Percentiles rank a stretch among this genome's conserved stretches.
Evolutionary conservation across 1,140 invertebrate species (phyloP).

Genomic region (Panulirus ornatus): DNA sequence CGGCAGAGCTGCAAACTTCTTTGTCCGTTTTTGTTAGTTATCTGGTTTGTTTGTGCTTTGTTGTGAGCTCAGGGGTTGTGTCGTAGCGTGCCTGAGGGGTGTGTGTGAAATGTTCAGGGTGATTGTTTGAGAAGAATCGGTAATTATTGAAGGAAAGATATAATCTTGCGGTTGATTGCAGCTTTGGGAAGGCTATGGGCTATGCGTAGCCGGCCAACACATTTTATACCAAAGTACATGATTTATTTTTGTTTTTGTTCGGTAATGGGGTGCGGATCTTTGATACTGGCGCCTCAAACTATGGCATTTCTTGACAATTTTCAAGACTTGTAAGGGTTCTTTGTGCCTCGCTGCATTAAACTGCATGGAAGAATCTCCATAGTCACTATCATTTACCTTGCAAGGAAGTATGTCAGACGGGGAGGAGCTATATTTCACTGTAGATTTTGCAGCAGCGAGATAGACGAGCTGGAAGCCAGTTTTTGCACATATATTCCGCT

Average conservation of each 20-base stretch:
- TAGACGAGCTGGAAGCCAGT: conserved; percentile 32
- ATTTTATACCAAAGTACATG: conserved; percentile 61
- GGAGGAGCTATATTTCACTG: background rate
- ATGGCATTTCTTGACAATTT: background rate
- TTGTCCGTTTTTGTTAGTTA: background rate
- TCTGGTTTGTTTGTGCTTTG: background rate
- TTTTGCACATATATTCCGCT: conserved; percentile 34
- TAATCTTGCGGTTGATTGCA: conserved; percentile 29
- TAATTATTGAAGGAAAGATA: conserved; percentile 46
- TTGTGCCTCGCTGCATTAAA: background rate
- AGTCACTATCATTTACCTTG: background rate
- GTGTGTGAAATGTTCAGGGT: conserved; percentile 11
- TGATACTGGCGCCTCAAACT: background rate
- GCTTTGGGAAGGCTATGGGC: conserved; percentile 32
- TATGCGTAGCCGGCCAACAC: conserved; percentile 45
- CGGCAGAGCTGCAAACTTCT: background rate
- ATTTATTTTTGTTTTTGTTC: conserved; percentile 63
- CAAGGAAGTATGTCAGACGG: background rate
- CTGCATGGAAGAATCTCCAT: background rate
- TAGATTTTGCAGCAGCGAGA: conserved; percentile 13
- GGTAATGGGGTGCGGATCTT: conserved; percentile 10
- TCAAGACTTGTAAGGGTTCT: background rate
- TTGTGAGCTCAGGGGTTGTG: background rate
- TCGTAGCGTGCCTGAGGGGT: background rate
- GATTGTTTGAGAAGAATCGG: background rate